Evolutionary conservation across 2,113 vertebrate genomes (phyloP), one percentile per base, ranked within the genome.

Genomic region (Apistogramma diplotaenia): DNA sequence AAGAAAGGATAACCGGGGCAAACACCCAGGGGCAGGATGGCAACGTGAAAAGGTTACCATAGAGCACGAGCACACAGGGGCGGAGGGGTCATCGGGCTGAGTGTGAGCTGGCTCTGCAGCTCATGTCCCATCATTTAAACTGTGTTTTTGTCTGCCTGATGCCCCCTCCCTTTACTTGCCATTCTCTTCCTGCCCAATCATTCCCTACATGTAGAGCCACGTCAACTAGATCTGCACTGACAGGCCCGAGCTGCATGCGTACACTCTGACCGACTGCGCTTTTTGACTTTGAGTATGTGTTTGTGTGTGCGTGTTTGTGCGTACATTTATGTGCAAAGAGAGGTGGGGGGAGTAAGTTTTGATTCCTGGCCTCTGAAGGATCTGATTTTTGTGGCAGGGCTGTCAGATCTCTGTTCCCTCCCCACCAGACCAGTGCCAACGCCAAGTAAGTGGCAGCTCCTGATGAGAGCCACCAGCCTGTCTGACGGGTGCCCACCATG

Each of bases 381-480:
- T 95, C 94, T 97, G 95, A 99, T 99, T 96, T 95, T 95, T 96
- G 95, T 98, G 97, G 96, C 98, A 96, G 96, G 94, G 93, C 96
- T 99, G 98, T 99, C 98, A 98, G 96, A 96, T 96, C 94, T 95
- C 96, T 86, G 95, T 92, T 89, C 82, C 88, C 77, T 82, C 85
- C 86, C 94, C 91, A 95, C 88, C 91, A 95, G 93, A 92, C 93
- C 93, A 95, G 92, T 93, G 93, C 96, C 95, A 96, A 94, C 95
- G 95, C 95, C 93, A 93, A 94, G 95, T 88, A 87, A 92, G 79
- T 86, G 87, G 88, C 88, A 91, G 91, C 25, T 87, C 80, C 92
- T 92, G 91, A 93, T 87, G 92, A 93, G 95, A 96, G 96, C 79
- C 91, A 91, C 92, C 92, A 83, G 95, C 96, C 96, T 95, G 96